Base-by-base conservation (phyloP, 2,888 invertebrate species). In the Myopa testacea region DNA sequence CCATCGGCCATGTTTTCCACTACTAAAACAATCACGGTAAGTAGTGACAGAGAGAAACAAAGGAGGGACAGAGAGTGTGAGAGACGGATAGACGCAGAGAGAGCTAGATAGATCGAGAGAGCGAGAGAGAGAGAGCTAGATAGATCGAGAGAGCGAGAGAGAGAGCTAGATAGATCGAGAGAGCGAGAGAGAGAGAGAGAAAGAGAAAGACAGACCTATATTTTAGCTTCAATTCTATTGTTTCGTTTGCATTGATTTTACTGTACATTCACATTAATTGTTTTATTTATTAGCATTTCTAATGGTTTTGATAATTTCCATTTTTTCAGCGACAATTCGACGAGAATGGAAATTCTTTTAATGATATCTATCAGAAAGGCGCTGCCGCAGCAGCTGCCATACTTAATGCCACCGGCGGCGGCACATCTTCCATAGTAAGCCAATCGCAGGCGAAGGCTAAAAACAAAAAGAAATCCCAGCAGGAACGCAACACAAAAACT, bases 291-390 rank as follows among this genome's bases (percentile, higher is more conserved):
- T 81, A 68, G 76, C 69, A 75, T 78, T 71, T 73, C 72, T 76
- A 75, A 71, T 7, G 65, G 74, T 75, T 78, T 52, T 79, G 78
- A 79, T 78, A 26, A 67, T 71, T 78, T 74, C 74, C 74, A 58
- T 77, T 37, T 38, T 91, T 80, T 12, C 94, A 89, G 86, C 88
- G 88, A 69, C 87, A 93, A 80, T 90, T 94, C 80, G 95, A 95
- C 90, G 95, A 95, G 90, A 95, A 95, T 87, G 95, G 94, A 80
- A 95, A 95, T 88, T 92, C 95, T 58, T 90, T 95, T 19, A 83
- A 83, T 76, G 87, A 87, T 55, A 79, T 81, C 76, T 92, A 92
- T 75, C 81, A 80, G 3, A 80, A 79, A 63, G 37, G 72, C 7
- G 72, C 60, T 37, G 52, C 37, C 40, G 50, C 65, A 37, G 60